A percentile compares a stretch with the other conserved stretches of the same genome.
phyloP scores from a whole-genome alignment of 2,888 invertebrate genomes.

The Drosophila basisetae region DNA sequence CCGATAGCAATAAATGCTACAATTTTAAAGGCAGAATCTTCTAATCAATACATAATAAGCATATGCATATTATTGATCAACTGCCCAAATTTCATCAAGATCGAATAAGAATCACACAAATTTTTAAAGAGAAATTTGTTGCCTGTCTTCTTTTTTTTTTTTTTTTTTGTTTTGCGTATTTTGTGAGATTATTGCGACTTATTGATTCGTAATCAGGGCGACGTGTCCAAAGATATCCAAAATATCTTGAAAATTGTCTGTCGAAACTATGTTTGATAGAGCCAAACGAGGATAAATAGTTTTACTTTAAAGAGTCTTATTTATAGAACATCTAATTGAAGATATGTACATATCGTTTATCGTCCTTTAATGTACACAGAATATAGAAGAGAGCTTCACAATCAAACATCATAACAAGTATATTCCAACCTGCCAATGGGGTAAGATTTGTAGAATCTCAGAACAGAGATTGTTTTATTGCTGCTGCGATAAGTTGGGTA shows the following conservation, averaged over 20 bases:
- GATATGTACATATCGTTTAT: no score
- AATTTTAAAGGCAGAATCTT: neutral
- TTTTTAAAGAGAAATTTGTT: neutral
- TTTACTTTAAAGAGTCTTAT: neutral
- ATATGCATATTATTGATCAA: no score
- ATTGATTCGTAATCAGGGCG: neutral
- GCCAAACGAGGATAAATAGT: neutral
- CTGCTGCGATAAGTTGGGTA: conserved; percentile 49
- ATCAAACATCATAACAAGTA: no score
- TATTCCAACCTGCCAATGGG: no score
- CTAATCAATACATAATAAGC: no score
- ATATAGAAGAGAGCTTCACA: no score
- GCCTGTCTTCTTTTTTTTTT: neutral
- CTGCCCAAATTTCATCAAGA: no score
- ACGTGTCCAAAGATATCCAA: no score
- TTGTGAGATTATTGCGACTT: conserved; percentile 5
- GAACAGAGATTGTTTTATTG: conserved; percentile 32
- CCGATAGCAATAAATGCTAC: neutral
- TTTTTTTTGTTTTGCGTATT: neutral
- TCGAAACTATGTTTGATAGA: neutral
- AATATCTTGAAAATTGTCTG: neutral
- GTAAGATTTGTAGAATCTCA: neutral
- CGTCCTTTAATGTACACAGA: no score
- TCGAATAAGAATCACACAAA: no score
- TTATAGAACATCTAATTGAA: neutral